Evolutionary conservation across 2,797 vertebrate species (phyloP).

Genomic region (Mallotus villosus): DNA sequence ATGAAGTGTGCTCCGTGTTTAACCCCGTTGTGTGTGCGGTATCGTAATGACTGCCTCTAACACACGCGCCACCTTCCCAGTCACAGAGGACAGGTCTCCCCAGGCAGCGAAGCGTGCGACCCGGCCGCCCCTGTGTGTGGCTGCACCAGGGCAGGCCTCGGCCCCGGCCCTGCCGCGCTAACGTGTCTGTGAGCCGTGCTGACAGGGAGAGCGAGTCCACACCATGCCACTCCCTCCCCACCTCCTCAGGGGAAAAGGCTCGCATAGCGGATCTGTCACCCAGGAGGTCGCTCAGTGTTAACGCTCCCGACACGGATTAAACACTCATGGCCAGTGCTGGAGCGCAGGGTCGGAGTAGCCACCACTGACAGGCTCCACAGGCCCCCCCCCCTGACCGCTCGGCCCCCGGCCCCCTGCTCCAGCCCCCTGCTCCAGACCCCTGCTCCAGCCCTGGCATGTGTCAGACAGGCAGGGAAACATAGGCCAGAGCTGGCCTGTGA

Average conservation of each 20-base stretch:
- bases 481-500: constrained; percentile 48
- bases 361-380: constrained; percentile 77
- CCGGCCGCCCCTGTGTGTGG: constrained; percentile 55
- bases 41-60: constrained; percentile 66
- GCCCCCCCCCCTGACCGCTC: constrained; percentile 56
- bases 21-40: constrained; percentile 59
- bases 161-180: constrained; percentile 54
- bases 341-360: constrained; percentile 76
- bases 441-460: constrained; percentile 68
- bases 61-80: constrained; percentile 60
- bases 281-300: constrained; percentile 91
- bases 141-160: constrained; percentile 51
- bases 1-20: constrained; percentile 57
- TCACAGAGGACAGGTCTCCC: constrained; percentile 70
- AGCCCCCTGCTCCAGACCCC: constrained; percentile 17
- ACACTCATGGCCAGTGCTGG: constrained; percentile 83
- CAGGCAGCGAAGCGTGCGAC: constrained; percentile 67
- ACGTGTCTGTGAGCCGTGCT: constrained; percentile 68
- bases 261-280: constrained; percentile 94
- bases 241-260: constrained; percentile 76
- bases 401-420: constrained; percentile 44
- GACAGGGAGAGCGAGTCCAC: constrained; percentile 59
- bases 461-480: constrained; percentile 67
- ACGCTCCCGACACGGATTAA: constrained; percentile 94
- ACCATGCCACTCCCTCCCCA: constrained; percentile 43